Evolutionary conservation across 2,888 invertebrate species (phyloP), one percentile per base, ranked within the genome.

Genomic region (Colostygia pectinataria): DNA sequence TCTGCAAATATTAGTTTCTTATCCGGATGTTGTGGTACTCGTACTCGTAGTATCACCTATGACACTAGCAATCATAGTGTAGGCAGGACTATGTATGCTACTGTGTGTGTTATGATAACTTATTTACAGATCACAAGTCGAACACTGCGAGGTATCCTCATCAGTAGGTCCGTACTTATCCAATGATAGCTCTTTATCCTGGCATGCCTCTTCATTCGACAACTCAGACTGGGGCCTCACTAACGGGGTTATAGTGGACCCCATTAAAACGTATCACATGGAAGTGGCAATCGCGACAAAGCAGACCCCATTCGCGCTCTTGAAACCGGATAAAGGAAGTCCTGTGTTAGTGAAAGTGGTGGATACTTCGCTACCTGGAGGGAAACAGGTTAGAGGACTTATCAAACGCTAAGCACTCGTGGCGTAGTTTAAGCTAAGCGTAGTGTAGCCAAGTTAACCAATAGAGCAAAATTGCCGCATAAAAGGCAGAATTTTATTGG

Each of bases 201-300:
- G 56, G 53, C 29, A 36, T 10, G 10, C 27, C 4, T 27, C 71
- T 6, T 4, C 8, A 3, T 65, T 72, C 1, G 79, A 75, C 31
- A 68, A 1, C 18, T 40, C 64, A 24, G 57, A 59, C 69, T 57
- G 54, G 54, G 51, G 57, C 18, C 43, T 78, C 52, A 68, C 71
- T 18, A 78, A 89, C 48, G 93, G 93, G 0, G 92, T 94, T 12
- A 80, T 94, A 1, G 93, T 95, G n/a, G 93, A 94, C 55, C 92
- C 93, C 24, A 94, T 95, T 53, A 92, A 92, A 62, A 94, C 94
- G 0, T 93, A 92, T 53, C 94, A 94, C 2, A 94, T 95, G 94
- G 92, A 92, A 38, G 91, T 91, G 5, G 94, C 94, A 2, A 65
- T 93, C 51, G 83, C 92, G 4, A 91, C 92, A 1, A 92, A 92